Evolutionary conservation across 2,888 invertebrate species (phyloP).

Genomic region (Erebia palarica): DNA sequence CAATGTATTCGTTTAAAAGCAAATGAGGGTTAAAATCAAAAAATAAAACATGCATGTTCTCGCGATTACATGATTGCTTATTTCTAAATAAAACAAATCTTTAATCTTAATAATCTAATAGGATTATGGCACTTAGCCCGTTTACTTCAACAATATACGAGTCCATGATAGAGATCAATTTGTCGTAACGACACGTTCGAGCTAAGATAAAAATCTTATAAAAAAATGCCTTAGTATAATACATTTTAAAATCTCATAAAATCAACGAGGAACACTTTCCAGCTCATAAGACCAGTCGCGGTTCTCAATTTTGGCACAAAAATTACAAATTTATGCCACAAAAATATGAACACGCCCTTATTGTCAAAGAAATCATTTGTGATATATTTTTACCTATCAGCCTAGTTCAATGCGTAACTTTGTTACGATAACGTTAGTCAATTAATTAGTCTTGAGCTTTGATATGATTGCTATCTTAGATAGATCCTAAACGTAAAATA

Average conservation of each 20-base stretch:
- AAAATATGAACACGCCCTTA: constrained; percentile 4
- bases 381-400: constrained; percentile 32
- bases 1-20: constrained; percentile 45
- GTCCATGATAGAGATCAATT: constrained; percentile 62
- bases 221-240: constrained; percentile 50
- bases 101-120: constrained; percentile 49
- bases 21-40: constrained; percentile 61
- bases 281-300: constrained; percentile 38
- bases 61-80: constrained; percentile 42
- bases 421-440: constrained; percentile 35
- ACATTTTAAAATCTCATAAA: constrained; percentile 58
- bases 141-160: constrained; percentile 78
- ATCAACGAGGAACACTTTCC: constrained; percentile 46
- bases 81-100: constrained; percentile 36
- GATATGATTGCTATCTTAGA: constrained; percentile 24
- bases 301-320: constrained; percentile 21
- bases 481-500: constrained; percentile 27
- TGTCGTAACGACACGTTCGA: constrained; percentile 74
- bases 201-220: constrained; percentile 66
- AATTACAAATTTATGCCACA: constrained; percentile 13
- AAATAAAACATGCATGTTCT: constrained; percentile 80
- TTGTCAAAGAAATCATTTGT: constrained; percentile 28
- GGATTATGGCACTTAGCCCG: constrained; percentile 54
- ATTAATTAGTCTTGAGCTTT: constrained; percentile 39
- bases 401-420: constrained; percentile 36